These are phyloP conservation scores for Microcebus tavaratra DNA, from an alignment of 2,113 vertebrate genomes.

Conservation along the genomic window DNA sequence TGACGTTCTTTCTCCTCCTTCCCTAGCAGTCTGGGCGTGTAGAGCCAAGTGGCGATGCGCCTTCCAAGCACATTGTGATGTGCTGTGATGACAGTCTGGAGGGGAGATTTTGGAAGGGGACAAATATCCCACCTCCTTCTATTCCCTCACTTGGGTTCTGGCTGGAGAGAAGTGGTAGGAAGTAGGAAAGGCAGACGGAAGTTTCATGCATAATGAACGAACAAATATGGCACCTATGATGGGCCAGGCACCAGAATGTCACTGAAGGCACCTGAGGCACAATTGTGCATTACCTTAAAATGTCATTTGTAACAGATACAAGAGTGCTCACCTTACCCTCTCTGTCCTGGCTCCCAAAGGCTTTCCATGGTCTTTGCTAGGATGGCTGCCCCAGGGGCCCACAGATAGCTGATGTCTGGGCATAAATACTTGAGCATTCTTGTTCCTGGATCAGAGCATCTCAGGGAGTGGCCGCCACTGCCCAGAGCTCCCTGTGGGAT, in stretches of 20 bases:
- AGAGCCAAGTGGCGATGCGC: not conserved
- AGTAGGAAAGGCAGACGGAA: not conserved
- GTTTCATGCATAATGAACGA: not conserved
- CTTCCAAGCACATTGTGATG: too few relatives aligned
- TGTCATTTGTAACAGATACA: not conserved
- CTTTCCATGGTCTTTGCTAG: fast-evolving
- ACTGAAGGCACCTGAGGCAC: not conserved
- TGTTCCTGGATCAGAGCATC: not conserved
- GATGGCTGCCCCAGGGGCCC: not conserved
- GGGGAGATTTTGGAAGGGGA: not conserved
- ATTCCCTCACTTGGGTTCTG: not conserved
- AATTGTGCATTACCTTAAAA: not conserved
- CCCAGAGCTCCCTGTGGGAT: not conserved
- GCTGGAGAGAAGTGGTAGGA: not conserved
- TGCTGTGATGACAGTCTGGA: too few relatives aligned
- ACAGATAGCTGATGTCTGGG: not conserved
- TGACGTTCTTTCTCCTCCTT: not conserved
- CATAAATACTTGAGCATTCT: not conserved
- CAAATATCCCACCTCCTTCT: not conserved
- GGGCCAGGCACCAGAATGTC: not conserved
- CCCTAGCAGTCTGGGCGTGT: not conserved
- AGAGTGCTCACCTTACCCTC: not conserved
- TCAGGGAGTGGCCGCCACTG: not conserved
- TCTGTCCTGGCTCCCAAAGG: not conserved
- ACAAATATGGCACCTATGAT: fast-evolving